Base-by-base conservation (phyloP, 2,113 vertebrate species). In the Uropsilus gracilis region DNA sequence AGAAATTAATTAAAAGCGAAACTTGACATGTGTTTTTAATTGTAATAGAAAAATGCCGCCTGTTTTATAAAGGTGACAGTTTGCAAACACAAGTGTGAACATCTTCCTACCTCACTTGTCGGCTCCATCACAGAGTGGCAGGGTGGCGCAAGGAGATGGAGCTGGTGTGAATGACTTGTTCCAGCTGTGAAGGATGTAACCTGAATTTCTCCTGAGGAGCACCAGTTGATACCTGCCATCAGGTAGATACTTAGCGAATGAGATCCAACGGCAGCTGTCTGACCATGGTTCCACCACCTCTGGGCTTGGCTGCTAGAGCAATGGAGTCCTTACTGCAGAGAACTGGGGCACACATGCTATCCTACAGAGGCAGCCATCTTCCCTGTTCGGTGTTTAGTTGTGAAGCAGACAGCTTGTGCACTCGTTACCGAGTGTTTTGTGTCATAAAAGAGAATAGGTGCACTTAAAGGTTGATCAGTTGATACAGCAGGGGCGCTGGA, bases 1-100 rank as follows among this genome's bases (percentile, higher is more conserved):
- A 83, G 53, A 86, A 96, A 95, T 97, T 96, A 97, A 97, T 97
- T 97, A 97, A 96, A 95, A 96, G 78, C 57, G 93, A 95, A 94
- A 92, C 93, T 97, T 95, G 91, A 96, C 95, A 97, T 83, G 72
- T 93, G 86, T 96, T 95, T 96, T 96, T 97, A 97, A 97, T 97
- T 96, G 90, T 97, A 96, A 96, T 96, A 95, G 96, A 69, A 86
- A 97, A 95, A 88, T 32, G 46, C 89, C 1, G 30, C 87, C 94
- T 95, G 86, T 93, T 97, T 97, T 94, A 68, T 71, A 92, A 97
- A 97, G 96, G 97, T 97, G 97, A 94, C 96, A 96, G 96, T 96
- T 97, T 96, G 95, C 95, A 93, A 96, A 97, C 94, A 96, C 84
- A 95, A 95, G 96, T 96, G 96, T 89, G 97, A 97, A 91, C 7